These are phyloP conservation scores for Myotis yumanensis DNA, from an alignment of 2,113 vertebrate genomes.

Conservation along the genomic window DNA sequence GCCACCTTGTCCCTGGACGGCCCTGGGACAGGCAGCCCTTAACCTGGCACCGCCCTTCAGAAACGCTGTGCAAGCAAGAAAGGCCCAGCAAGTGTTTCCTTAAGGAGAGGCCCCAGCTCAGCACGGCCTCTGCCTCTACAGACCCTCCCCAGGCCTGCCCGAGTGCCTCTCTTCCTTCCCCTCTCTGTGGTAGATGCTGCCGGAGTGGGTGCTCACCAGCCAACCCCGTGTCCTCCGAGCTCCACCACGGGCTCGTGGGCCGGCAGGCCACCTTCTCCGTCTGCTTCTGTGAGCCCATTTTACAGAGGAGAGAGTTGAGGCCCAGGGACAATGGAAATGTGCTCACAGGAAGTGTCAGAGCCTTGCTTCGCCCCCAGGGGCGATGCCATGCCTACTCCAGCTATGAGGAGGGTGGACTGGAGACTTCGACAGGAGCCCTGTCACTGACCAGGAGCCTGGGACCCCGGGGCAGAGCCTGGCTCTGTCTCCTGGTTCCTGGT, in stretches of 20 bases:
- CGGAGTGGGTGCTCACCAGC: too few relatives aligned
- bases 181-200: too few relatives aligned
- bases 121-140: too few relatives aligned
- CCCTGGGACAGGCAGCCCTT: background rate
- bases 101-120: too few relatives aligned
- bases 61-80: background rate
- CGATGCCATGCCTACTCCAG: background rate
- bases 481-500: background rate
- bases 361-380: background rate
- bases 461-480: background rate
- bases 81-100: background rate
- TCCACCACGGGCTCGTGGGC: accelerated
- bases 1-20: background rate
- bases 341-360: accelerated
- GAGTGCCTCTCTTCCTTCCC: background rate
- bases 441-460: background rate
- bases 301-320: background rate
- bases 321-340: accelerated
- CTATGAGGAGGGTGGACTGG: background rate
- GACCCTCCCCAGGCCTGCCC: too few relatives aligned
- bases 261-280: too few relatives aligned
- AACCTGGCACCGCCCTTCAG: background rate
- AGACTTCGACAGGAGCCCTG: accelerated
- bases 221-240: background rate
- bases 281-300: background rate